Evolutionary conservation across 2,113 vertebrate species (phyloP).

Genomic region (Anser brachyrhynchus): DNA sequence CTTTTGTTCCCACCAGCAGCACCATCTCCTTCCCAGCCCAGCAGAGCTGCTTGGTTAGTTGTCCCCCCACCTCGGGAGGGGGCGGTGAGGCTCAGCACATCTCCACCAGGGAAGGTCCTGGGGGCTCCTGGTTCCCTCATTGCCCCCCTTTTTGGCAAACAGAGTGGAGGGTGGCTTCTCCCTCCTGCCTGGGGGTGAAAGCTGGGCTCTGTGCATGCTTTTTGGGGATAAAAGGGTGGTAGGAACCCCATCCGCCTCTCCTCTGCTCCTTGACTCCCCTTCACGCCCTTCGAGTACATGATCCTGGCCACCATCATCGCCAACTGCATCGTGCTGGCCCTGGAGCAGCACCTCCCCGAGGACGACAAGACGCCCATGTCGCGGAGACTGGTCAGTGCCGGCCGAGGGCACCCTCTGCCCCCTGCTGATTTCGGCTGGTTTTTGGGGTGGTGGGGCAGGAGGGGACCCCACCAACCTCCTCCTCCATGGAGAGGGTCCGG

Average conservation of each 20-base stretch:
- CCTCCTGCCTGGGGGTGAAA: background rate
- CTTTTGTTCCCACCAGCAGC: background rate
- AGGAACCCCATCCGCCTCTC: background rate
- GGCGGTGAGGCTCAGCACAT: background rate
- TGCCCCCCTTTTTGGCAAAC: background rate
- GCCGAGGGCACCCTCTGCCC: accelerated
- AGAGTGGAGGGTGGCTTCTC: background rate
- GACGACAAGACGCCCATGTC: constrained; percentile 99
- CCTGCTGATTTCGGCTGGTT: background rate
- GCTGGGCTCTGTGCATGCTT: background rate
- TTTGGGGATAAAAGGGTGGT: background rate
- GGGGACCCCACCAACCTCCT: background rate
- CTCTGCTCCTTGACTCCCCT: constrained; percentile 83
- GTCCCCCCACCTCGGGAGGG: accelerated
- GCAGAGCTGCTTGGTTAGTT: accelerated
- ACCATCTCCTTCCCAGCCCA: background rate
- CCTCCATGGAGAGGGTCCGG: background rate
- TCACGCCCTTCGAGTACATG: constrained; percentile 98
- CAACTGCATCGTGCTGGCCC: constrained; percentile 96
- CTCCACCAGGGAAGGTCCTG: background rate
- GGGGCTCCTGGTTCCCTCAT: background rate
- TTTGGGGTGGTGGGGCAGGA: background rate
- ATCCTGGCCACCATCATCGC: constrained; percentile 98
- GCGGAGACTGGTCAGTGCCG: constrained; percentile 89
- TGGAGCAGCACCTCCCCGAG: constrained; percentile 95